These are phyloP conservation scores for Drosophila mojavensis DNA, from an alignment of 1,140 invertebrate genomes.

Conservation along the genomic window DNA sequence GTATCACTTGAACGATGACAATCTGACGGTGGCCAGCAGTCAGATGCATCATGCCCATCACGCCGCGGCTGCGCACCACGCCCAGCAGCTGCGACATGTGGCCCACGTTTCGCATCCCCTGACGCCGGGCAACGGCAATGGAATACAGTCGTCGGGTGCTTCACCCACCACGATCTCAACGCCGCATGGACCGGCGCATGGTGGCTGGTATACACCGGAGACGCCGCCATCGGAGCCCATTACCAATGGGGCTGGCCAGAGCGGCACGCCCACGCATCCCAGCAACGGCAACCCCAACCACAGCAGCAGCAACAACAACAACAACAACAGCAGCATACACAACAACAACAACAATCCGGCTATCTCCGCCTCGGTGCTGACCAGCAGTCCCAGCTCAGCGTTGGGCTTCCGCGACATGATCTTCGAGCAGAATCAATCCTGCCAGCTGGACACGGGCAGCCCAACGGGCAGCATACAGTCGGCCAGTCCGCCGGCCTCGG, in stretches of 20 bases:
- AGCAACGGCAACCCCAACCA: slow-evolving; percentile 56
- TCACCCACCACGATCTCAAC: slow-evolving; percentile 81
- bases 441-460: slow-evolving; percentile 83
- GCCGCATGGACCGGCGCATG: slow-evolving; percentile 78
- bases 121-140: slow-evolving; percentile 66
- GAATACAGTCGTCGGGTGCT: slow-evolving; percentile 72
- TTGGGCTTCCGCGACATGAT: slow-evolving; percentile 83
- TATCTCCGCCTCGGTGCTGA: slow-evolving; percentile 46
- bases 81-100: slow-evolving; percentile 72
- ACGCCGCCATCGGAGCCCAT: slow-evolving; percentile 81
- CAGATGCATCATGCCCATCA: slow-evolving; percentile 79
- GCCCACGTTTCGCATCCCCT: slow-evolving; percentile 74
- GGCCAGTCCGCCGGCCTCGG: slow-evolving; percentile 71
- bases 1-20: slow-evolving; percentile 82
- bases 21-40: slow-evolving; percentile 69
- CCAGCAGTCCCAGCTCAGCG: slow-evolving; percentile 70
- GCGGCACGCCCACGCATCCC: slow-evolving; percentile 66
- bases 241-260: slow-evolving; percentile 49
- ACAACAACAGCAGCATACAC: slow-evolving; percentile 35
- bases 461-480: slow-evolving; percentile 81
- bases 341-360: slow-evolving; percentile 48
- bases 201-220: slow-evolving; percentile 83
- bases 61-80: slow-evolving; percentile 77
- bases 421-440: slow-evolving; percentile 82
- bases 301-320: slow-evolving; percentile 54